Base-by-base conservation (phyloP, 2,113 vertebrate genomes). In the Corvus hawaiiensis region DNA sequence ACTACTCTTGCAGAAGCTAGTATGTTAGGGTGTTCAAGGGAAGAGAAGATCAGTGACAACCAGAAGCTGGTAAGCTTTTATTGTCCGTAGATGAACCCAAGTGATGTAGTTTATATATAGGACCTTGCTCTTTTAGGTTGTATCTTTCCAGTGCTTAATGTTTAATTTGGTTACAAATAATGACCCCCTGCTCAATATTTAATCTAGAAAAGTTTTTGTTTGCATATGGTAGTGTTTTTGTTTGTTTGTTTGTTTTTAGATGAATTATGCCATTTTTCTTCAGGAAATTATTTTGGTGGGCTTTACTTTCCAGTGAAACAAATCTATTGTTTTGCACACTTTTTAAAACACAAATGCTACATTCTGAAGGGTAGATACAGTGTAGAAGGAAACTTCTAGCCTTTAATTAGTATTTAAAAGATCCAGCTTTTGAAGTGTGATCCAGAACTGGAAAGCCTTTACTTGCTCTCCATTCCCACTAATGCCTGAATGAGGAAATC, bases 51-150 rank as follows among this genome's bases (percentile, higher is more conserved):
- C 9, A 11, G 41, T 20, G 26, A 27, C 18, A 51, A 13, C 7
- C 26, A 55, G 26, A 10, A 28, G 5, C 0, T 72, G 21, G 26
- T 26, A 64, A 59, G 33, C 7, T 16, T 21, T 59, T 72, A 15
- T 7, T 33, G 5, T 73, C 44, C 11, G 8, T 1, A 54, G 33
- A 13, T 3, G 3, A 44, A 51, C 13, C 5, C 3, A 14, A 11
- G 10, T 63, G 28, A 23, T 78, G 52, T 17, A 37, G 15, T 59
- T 91, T 62, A 59, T 10, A 21, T 10, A 5, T 6, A 56, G 8
- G 26, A 76, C 6, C 7, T 75, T 37, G 4, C 32, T 79, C 17
- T 63, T 75, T 51, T 39, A 49, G 4, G 3, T 82, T 63, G 4
- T 32, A 27, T 19, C 6, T 93, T 69, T 54, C 27, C n/a, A 78